These are phyloP conservation scores for Limenitis camilla DNA, from an alignment of 2,888 invertebrate genomes.

Conservation along the genomic window DNA sequence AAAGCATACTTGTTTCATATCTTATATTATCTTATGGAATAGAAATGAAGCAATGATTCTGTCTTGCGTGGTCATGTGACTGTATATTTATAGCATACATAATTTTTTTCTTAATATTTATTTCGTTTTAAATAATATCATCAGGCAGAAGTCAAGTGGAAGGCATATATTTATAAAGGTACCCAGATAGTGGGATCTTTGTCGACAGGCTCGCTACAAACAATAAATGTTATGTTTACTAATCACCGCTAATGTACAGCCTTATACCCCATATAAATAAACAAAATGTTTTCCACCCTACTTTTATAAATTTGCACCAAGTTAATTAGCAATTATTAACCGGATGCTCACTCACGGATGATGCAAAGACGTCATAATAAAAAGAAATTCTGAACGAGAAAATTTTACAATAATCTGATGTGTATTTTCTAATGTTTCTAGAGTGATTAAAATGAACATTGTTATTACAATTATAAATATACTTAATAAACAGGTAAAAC, in stretches of 20 bases:
- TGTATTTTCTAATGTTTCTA: no score
- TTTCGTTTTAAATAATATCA: background rate
- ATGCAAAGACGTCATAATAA: no score
- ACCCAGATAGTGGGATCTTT: background rate
- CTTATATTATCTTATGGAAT: background rate
- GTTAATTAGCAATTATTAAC: no score
- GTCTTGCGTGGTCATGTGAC: background rate
- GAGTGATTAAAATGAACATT: background rate
- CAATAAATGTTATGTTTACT: no score
- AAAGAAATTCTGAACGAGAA: no score
- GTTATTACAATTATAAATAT: background rate
- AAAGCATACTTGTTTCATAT: slow-evolving; percentile 9
- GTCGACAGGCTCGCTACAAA: background rate
- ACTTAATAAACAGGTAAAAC: background rate
- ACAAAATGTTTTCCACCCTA: no score
- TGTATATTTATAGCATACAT: background rate
- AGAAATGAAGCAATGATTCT: background rate
- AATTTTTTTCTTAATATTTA: background rate
- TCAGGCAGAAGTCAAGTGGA: background rate
- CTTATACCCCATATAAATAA: no score
- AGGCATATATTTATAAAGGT: background rate
- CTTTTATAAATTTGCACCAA: no score
- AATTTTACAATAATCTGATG: slow-evolving; percentile 5
- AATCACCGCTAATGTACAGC: no score
- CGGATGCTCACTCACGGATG: no score